These are phyloP conservation scores for Corythoichthys haematopterus DNA, from an alignment of 2,113 vertebrate genomes.

Conservation along the genomic window DNA sequence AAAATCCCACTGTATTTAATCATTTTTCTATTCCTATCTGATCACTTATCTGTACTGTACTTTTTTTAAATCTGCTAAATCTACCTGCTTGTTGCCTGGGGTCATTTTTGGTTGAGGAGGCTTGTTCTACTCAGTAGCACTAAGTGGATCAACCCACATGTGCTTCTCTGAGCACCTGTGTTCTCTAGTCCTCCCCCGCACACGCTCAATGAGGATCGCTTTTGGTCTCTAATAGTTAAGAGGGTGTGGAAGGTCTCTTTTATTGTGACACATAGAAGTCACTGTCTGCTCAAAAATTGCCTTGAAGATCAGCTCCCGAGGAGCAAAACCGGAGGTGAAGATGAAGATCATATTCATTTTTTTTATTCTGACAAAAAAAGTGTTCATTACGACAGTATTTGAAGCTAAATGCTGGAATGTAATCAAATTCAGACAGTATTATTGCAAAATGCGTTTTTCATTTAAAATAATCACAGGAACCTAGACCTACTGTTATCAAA, in stretches of 20 bases:
- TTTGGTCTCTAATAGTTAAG: slow-evolving; percentile 6
- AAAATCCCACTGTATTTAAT: slow-evolving; percentile 1
- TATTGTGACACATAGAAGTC: background rate
- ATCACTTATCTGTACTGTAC: slow-evolving; percentile 1
- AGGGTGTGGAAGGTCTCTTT: background rate
- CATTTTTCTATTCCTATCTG: background rate
- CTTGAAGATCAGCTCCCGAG: background rate
- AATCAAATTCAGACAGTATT: background rate
- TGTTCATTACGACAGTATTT: background rate
- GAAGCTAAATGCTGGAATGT: background rate
- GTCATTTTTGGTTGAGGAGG: slow-evolving; percentile 4
- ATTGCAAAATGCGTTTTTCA: background rate
- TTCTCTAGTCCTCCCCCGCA: background rate
- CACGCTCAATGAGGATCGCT: background rate
- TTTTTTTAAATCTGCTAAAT: slow-evolving; percentile 14
- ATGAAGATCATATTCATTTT: background rate
- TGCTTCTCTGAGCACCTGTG: slow-evolving; percentile 12
- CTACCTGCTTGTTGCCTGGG: slow-evolving; percentile 4
- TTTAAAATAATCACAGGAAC: background rate
- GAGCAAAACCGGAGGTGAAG: background rate
- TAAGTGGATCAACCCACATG: slow-evolving; percentile 13
- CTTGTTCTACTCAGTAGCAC: slow-evolving; percentile 20
- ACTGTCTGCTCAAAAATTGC: no score
- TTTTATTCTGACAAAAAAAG: background rate
- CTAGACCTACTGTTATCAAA: background rate